A percentile compares a stretch with the other conserved stretches of the same genome.
Evolutionary conservation across 2,797 vertebrate genomes (phyloP).

Genomic region (Cyprinella venusta): DNA sequence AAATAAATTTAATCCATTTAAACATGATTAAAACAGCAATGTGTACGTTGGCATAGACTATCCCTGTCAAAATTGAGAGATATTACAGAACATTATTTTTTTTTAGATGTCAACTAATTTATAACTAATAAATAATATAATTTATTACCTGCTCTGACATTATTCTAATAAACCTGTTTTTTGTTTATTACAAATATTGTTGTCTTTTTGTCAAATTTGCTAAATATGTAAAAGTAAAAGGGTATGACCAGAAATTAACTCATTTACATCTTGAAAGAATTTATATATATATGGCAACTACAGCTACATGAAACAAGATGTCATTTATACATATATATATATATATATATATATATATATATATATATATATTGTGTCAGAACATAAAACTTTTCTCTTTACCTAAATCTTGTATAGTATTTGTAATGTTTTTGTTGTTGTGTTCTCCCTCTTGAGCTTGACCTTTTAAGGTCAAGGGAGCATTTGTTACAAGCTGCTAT

Average conservation of each 20-base stretch:
- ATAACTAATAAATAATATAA: no score
- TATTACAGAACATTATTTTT: not conserved
- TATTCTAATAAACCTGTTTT: not conserved
- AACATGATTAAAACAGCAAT: not conserved
- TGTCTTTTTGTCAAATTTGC: not conserved
- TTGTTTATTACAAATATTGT: not conserved
- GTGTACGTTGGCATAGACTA: not conserved
- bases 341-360: no score
- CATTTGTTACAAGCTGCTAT: slow-evolving; percentile 75
- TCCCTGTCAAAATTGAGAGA: not conserved
- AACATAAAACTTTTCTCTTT: not conserved
- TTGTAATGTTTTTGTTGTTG: slow-evolving; percentile 13
- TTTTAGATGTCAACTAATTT: not conserved
- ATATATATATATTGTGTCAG: not conserved
- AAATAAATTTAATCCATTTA: not conserved
- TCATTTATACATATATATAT: no score
- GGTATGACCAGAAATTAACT: not conserved
- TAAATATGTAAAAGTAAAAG: not conserved
- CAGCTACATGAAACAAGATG: no score
- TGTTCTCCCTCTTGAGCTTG: slow-evolving; percentile 68
- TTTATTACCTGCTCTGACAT: not conserved
- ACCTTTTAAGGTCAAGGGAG: slow-evolving; percentile 78
- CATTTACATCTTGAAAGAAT: not conserved
- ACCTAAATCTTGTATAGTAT: slow-evolving; percentile 54
- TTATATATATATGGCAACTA: no score